These are phyloP conservation scores for Hiodon tergisus DNA, from an alignment of 2,113 vertebrate species.

Conservation along the genomic window DNA sequence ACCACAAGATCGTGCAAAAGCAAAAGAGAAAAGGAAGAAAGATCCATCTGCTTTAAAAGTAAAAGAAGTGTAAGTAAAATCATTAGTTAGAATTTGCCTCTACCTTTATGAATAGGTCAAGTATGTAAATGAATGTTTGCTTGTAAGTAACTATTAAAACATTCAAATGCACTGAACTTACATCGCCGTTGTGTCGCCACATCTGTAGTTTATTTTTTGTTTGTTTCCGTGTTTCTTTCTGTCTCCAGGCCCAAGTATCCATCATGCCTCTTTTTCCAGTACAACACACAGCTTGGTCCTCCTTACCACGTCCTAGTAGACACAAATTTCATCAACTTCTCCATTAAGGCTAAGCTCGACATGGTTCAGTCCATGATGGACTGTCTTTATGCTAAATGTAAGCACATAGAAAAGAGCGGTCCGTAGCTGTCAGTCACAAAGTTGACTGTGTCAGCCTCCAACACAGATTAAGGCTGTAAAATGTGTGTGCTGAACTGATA, in stretches of 20 bases:
- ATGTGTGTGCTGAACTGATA: neutral
- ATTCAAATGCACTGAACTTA: too few species aligned
- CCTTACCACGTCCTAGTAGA: conserved; percentile 93
- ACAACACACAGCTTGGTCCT: conserved; percentile 93
- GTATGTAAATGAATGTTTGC: neutral
- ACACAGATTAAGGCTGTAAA: neutral
- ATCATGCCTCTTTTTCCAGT: conserved; percentile 96
- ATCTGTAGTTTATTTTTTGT: neutral
- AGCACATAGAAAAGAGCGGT: conserved; percentile 46
- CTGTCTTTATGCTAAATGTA: conserved; percentile 96
- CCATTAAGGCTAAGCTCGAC: conserved; percentile 96
- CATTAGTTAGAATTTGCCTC: neutral
- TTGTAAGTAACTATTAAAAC: too few species aligned
- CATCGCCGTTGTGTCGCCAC: too few species aligned
- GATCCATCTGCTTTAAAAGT: conserved; percentile 83
- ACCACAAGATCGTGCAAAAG: conserved; percentile 76
- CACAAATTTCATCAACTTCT: conserved; percentile 98
- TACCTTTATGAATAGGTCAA: neutral
- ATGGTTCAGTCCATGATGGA: conserved; percentile 99
- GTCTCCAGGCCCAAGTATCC: conserved; percentile 77
- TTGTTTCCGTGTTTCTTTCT: conserved; percentile 21
- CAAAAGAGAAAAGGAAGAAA: conserved; percentile 73
- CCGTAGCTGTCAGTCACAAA: neutral
- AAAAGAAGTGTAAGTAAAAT: conserved; percentile 78
- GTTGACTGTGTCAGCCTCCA: neutral